Evolutionary conservation across 2,797 vertebrate genomes (phyloP).

Genomic region (Lepus townsendii): DNA sequence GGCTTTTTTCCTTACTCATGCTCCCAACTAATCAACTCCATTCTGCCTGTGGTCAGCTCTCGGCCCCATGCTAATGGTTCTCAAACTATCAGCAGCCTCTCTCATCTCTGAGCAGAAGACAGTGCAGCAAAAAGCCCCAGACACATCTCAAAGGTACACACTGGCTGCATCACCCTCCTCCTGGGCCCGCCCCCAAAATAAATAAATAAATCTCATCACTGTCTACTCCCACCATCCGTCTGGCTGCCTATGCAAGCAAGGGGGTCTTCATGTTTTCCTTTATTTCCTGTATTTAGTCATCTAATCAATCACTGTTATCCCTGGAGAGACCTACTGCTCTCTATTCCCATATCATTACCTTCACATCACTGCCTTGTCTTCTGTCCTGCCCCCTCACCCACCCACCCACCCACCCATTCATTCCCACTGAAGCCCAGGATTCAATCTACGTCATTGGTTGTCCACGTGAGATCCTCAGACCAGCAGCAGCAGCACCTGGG

Average conservation of each 20-base stretch:
- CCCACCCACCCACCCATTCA: not conserved
- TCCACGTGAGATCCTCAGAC: not conserved
- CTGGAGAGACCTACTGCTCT: not conserved
- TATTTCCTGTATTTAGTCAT: not conserved
- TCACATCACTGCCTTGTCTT: not conserved
- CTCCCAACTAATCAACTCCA: not conserved
- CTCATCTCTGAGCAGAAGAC: not conserved
- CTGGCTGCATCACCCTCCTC: not conserved
- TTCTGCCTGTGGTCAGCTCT: not conserved
- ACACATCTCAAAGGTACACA: not conserved
- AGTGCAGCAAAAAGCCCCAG: not conserved
- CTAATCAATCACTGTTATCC: not conserved
- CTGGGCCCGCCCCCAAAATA: not conserved
- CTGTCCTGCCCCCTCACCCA: not conserved
- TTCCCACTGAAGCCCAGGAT: not conserved
- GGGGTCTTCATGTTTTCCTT: not conserved
- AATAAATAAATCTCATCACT: not conserved
- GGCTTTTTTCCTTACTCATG: not conserved
- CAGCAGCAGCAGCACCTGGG: not conserved
- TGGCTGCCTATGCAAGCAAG: not conserved
- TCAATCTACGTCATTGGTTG: not conserved
- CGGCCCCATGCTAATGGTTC: not conserved
- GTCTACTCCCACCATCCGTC: not conserved
- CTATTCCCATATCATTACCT: not conserved
- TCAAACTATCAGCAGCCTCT: not conserved